Conservation (phyloP, 53 echinoderm and acorn worm species). For the Temnopleurus reevesii region DNA sequence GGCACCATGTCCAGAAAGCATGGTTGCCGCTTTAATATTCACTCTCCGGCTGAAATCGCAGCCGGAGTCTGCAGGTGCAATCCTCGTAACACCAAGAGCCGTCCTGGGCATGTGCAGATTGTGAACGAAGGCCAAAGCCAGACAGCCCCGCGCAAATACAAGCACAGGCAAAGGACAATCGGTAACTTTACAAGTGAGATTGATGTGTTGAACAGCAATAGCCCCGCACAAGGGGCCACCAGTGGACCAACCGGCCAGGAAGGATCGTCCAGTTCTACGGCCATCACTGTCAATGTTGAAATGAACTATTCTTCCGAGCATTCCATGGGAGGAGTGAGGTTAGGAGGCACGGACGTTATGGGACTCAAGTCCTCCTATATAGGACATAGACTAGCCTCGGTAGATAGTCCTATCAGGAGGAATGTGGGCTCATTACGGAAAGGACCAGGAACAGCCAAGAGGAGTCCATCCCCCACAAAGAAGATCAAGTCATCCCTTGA, state of each 20-base stretch:
- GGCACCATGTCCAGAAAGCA: slow-evolving; percentile 30
- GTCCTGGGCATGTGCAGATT: slow-evolving; percentile 49
- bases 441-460: slow-evolving; percentile 44
- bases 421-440: slow-evolving; percentile 57
- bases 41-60: slow-evolving; percentile 44
- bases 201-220: slow-evolving; percentile 95
- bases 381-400: slow-evolving; percentile 77
- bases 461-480: slow-evolving; percentile 80
- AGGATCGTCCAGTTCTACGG: neutral
- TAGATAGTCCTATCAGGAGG: slow-evolving; percentile 72
- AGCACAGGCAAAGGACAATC: slow-evolving; percentile 48
- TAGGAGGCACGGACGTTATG: slow-evolving; percentile 46
- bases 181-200: slow-evolving; percentile 73
- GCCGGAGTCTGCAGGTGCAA: slow-evolving; percentile 46
- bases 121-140: slow-evolving; percentile 45
- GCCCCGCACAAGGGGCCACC: slow-evolving; percentile 34
- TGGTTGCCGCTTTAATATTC: slow-evolving; percentile 23
- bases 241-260: slow-evolving; percentile 1
- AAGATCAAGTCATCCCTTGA: slow-evolving; percentile 67
- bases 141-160: slow-evolving; percentile 11
- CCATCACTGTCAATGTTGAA: neutral
- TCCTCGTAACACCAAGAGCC: slow-evolving; percentile 28
- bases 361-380: slow-evolving; percentile 74
- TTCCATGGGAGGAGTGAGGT: slow-evolving; percentile 50
- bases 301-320: slow-evolving; percentile 41